These are phyloP conservation scores for Eulacestoma nigropectus DNA, from an alignment of 2,113 vertebrate species.

Conservation along the genomic window DNA sequence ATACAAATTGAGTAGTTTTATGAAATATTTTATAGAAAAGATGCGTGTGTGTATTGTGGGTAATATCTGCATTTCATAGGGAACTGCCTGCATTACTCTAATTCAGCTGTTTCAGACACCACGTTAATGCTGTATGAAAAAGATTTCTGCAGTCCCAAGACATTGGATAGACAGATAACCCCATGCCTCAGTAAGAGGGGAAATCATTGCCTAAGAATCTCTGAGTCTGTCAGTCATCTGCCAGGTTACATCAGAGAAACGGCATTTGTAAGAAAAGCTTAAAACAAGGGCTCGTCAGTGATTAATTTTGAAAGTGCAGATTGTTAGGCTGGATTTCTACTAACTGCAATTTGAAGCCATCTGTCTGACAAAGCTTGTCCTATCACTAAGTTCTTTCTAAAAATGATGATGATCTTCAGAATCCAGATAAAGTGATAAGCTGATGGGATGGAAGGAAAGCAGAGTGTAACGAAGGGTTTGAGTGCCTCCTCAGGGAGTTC, in stretches of 20 bases:
- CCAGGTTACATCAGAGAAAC: background rate
- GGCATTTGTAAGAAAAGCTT: background rate
- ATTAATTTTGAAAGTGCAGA: background rate
- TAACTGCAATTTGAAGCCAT: background rate
- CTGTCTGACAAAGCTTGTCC: background rate
- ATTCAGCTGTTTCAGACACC: background rate
- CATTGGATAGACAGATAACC: background rate
- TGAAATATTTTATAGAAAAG: background rate
- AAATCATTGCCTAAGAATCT: background rate
- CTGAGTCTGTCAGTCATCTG: background rate
- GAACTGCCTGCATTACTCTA: background rate
- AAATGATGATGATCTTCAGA: background rate
- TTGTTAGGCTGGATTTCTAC: background rate
- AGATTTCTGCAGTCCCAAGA: background rate
- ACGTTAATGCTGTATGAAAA: background rate
- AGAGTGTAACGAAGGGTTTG: background rate
- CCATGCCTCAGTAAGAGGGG: background rate
- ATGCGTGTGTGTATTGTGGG: background rate
- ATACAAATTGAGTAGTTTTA: background rate
- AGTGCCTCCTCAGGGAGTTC: background rate
- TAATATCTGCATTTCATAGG: background rate
- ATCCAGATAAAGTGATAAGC: background rate
- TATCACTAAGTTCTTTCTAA: background rate
- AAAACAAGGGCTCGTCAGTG: background rate
- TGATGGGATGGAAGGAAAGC: background rate